Base-by-base conservation (phyloP, 2,888 invertebrate genomes). In the Xanthia togata region DNA sequence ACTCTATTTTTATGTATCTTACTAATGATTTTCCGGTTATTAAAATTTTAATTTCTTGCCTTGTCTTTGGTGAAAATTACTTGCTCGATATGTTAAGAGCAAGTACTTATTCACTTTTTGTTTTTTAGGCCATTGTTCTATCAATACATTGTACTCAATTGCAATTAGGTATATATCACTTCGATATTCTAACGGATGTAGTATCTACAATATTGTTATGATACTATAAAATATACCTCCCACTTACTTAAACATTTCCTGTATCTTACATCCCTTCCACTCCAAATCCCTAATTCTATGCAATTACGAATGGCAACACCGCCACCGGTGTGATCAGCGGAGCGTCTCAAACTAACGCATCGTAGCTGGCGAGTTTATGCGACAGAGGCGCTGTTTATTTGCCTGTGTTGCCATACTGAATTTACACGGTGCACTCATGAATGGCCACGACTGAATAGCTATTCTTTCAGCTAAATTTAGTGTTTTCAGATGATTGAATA, bases 271-370 rank as follows among this genome's bases (percentile, higher is more conserved):
- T 50, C 41, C 26, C 60, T 86, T 85, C 83, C 86, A 83, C 73
- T 78, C 64, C 73, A 83, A 78, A 83, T 78, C 47, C 73, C 57
- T 78, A 83, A 86, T 83, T 86, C 83, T 73, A 83, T 83, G 86
- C 86, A 64, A 78, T 83, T 86, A 83, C 86, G 79, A 86, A 63
- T 86, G 70, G 87, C 81, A 84, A 74, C 76, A 80, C 81, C 70
- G 70, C 73, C 76, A 80, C 81, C 70, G 70, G 70, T 87, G 85
- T 79, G 83, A 70, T 70, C 78, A 80, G 69, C 77, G 41, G 65
- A 81, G 81, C 89, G 77, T 84, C 85, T 81, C 85, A 84, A 88
- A 87, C 90, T 86, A 89, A 88, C 87, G 85, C 84, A 79, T 86
- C 83, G 85, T 86, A 84, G 85, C 89, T 85, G 76, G 79, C 80